Base-by-base conservation (phyloP, 2,113 vertebrate genomes). In the Oryzias woworae region DNA sequence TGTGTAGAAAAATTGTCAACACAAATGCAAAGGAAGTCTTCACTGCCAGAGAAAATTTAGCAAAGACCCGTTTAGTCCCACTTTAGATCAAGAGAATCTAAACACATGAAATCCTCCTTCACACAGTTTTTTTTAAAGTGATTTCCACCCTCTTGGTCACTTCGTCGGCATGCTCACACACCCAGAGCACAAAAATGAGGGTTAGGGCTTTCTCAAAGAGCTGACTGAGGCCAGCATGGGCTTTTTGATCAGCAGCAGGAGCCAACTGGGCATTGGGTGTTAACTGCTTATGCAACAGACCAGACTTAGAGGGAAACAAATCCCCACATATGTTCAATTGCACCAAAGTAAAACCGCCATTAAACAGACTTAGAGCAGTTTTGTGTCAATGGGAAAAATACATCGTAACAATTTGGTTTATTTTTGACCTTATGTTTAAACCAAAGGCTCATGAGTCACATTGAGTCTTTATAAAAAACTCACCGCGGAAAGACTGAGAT, bases 401-500 rank as follows among this genome's bases (percentile, higher is more conserved):
- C 36, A 10, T 36, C 3, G 36, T 36, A 36, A 36, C 8, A 36
- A 36, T 36, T 36, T 36, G 36, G 36, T 36, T 36, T 36, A 12
- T 36, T 36, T 36, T 36, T 36, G 36, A 36, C 36, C 36, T 36
- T 36, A 36, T 36, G 36, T 36, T 36, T 10, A 36, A 10, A 36
- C 12, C 12, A 36, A 36, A 36, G 36, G 12, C 36, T 36, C 36
- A 36, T 20, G 20, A 20, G 20, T 20, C 20, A 20, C 20, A 8
- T 31, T 3, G 31, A 16, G 20, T 14, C 6, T 31, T 17, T 36
- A 62, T 47, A 55, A n/a, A 3, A 22, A 28, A 45, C 73, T 85
- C 91, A 98, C 96, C 90, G 93, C 94, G 14, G 96, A 94, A 61
- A 98, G 94, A 71, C 90, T 90, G 52, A 98, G 95, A 0, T 93